These are phyloP conservation scores for Helogale parvula DNA, from an alignment of 2,113 vertebrate species.

Conservation along the genomic window DNA sequence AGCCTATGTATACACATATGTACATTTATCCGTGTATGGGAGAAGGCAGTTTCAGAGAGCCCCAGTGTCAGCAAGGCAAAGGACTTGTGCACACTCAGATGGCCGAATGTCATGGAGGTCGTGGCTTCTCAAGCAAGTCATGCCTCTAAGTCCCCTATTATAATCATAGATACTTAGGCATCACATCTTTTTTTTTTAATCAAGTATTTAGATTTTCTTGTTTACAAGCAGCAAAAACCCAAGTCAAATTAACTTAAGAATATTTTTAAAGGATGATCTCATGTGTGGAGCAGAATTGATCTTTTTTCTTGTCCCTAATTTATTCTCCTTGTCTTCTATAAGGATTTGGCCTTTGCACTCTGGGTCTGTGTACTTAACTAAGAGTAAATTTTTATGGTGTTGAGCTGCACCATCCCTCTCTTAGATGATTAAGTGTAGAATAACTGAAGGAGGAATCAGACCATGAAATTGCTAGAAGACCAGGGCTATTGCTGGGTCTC, in stretches of 20 bases:
- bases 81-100: not conserved
- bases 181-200: not conserved
- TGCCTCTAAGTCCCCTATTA: not conserved
- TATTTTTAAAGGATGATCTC: constrained; percentile 26
- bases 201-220: constrained; percentile 11
- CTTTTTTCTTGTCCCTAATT: not conserved
- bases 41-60: not conserved
- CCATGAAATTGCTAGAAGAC: not conserved
- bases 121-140: not conserved
- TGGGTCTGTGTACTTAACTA: not conserved
- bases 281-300: not conserved
- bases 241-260: not conserved
- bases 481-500: not conserved
- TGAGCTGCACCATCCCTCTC: not conserved
- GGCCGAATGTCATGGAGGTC: not conserved
- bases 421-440: not conserved
- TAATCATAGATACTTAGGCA: not conserved
- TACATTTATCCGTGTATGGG: not conserved
- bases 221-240: not conserved
- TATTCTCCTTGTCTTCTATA: not conserved
- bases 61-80: not conserved
- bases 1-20: not conserved
- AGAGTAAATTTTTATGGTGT: not conserved
- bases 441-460: constrained; percentile 19
- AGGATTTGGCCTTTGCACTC: not conserved